Conservation (phyloP, 2,797 vertebrate species). For the Fistularia commersonii region DNA sequence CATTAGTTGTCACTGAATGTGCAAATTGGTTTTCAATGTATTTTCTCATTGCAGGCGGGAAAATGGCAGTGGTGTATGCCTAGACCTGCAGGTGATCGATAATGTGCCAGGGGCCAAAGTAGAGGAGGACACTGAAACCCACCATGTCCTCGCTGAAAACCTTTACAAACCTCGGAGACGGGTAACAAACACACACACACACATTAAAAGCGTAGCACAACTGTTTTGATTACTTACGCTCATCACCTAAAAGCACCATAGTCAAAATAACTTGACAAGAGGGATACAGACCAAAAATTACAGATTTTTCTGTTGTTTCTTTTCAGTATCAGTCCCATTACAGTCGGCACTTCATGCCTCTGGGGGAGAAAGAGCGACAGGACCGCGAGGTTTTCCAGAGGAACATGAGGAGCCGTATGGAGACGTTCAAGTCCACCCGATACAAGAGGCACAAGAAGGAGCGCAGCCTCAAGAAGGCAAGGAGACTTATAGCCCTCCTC, state of each 20-base stretch:
- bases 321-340: conserved; percentile 91
- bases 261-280: too few relatives aligned
- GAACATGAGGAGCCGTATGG: conserved; percentile 93
- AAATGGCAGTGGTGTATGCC: conserved; percentile 89
- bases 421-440: conserved; percentile 90
- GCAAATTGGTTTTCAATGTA: neutral
- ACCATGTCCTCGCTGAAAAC: conserved; percentile 89
- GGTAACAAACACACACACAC: conserved; percentile 62
- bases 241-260: too few relatives aligned
- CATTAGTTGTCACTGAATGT: neutral
- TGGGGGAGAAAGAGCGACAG: conserved; percentile 88
- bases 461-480: conserved; percentile 85
- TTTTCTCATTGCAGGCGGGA: conserved; percentile 77
- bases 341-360: conserved; percentile 92
- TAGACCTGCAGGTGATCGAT: conserved; percentile 95
- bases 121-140: conserved; percentile 88
- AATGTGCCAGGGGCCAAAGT: conserved; percentile 87
- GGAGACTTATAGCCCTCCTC: conserved; percentile 6
- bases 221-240: too few relatives aligned
- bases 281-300: neutral
- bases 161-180: conserved; percentile 91
- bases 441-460: conserved; percentile 91
- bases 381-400: conserved; percentile 94
- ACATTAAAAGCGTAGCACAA: too few relatives aligned
- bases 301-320: neutral